phyloP scores from a whole-genome alignment of 1,140 invertebrate species.

The Drosophila funebris region DNA sequence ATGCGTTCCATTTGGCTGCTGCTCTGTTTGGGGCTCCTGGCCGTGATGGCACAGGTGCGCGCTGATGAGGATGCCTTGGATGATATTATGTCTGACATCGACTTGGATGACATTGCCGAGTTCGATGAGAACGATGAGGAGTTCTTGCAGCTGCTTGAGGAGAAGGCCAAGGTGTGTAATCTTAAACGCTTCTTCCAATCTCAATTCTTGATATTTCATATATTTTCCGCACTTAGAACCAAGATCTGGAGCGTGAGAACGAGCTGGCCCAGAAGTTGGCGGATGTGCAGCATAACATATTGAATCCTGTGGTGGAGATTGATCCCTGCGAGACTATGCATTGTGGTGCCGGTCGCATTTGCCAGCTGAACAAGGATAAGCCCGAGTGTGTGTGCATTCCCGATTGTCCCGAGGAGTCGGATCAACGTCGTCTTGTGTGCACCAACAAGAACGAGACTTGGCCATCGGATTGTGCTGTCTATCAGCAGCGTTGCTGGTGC shows the following conservation, averaged over 20 bases:
- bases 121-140: conserved; percentile 78
- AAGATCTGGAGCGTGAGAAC: conserved; percentile 78
- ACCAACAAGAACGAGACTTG: conserved; percentile 97
- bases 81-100: conserved; percentile 35
- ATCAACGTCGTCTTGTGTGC: conserved; percentile 93
- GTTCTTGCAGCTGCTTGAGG: conserved; percentile 69
- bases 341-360: conserved; percentile 95
- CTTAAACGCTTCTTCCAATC: neutral
- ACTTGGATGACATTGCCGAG: conserved; percentile 54
- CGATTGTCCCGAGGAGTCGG: conserved; percentile 91
- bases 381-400: conserved; percentile 94
- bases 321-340: conserved; percentile 94
- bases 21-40: conserved; percentile 69
- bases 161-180: conserved; percentile 66
- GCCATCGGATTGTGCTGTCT: conserved; percentile 95
- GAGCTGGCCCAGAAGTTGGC: conserved; percentile 68
- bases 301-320: conserved; percentile 75
- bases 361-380: conserved; percentile 90
- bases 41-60: conserved; percentile 38
- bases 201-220: neutral
- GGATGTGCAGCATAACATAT: conserved; percentile 57
- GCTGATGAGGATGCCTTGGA: conserved; percentile 40
- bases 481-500: conserved; percentile 95
- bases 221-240: conserved; percentile 40
- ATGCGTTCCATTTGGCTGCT: conserved; percentile 70